These are phyloP conservation scores for Eciton burchellii DNA, from an alignment of 1,140 invertebrate species.

Conservation along the genomic window DNA sequence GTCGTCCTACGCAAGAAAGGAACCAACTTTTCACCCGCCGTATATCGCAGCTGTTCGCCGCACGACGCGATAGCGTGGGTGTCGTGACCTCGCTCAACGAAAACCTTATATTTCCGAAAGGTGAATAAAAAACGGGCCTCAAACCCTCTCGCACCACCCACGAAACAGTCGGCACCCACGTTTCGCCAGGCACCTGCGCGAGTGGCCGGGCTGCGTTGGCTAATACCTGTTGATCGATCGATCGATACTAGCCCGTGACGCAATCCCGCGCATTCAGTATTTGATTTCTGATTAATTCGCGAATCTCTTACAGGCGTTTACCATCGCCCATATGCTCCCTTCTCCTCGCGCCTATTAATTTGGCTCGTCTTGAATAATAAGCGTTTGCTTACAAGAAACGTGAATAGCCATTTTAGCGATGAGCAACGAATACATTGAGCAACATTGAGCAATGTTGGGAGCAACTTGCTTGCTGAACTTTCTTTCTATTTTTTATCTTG, in stretches of 20 bases:
- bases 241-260: conserved; percentile 47
- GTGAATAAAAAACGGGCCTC: conserved; percentile 69
- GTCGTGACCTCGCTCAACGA: conserved; percentile 67
- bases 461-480: too few species aligned
- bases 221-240: conserved; percentile 67
- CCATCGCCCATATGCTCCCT: conserved; percentile 37
- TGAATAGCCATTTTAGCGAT: not conserved
- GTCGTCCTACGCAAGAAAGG: conserved; percentile 72
- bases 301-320: conserved; percentile 24
- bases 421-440: not conserved
- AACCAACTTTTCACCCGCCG: conserved; percentile 68
- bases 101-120: conserved; percentile 75
- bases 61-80: conserved; percentile 63
- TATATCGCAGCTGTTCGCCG: conserved; percentile 69
- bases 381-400: not conserved
- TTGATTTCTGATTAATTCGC: conserved; percentile 52
- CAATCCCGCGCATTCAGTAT: conserved; percentile 45
- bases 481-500: not conserved
- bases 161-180: conserved; percentile 65
- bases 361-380: not conserved
- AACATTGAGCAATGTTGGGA: not conserved
- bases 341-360: not conserved
- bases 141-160: conserved; percentile 70
- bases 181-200: conserved; percentile 68
- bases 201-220: conserved; percentile 34